Evolutionary conservation across 2,888 invertebrate genomes (phyloP), one percentile per base, ranked within the genome.

Genomic region (Philaethria dido): DNA sequence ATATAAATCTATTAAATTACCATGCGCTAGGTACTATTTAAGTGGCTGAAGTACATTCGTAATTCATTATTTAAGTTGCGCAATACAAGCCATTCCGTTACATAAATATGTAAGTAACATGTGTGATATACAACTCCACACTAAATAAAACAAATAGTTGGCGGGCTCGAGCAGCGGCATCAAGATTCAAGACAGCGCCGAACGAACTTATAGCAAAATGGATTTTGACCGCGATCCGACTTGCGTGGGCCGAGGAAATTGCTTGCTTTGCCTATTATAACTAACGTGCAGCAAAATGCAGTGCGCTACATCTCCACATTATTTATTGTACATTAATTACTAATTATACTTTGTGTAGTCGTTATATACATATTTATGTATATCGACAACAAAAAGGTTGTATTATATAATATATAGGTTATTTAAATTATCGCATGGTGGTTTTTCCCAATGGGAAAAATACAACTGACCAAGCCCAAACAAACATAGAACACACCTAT

Each of bases 231-330:
- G 73, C 74, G 71, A 64, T 61, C 57, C 66, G 60, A 55, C 66
- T 71, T 68, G 73, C 70, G 74, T 73, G 72, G 70, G 71, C 62
- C 66, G 50, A 66, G 73, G 60, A 72, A 74, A 74, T 73, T 72
- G 72, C 69, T 64, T 66, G 69, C 66, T 63, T 63, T 67, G 72
- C 71, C 69, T 72, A 72, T 73, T 72, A 74, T 69, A 72, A 69
- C 52, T 69, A 69, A 72, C 72, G 68, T 74, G 74, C 73, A 74
- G 63, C 48, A 67, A 74, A 72, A 73, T 72, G 62, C 59, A 60
- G 55, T 55, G 22, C 54, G 33, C 60, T 65, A 55, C 66, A 62
- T 66, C 59, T 70, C 52, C 61, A 55, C 48, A 22, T 14, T 8
- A 50, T 25, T 25, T 50, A 50, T 50, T n/a, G 22, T 22, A 48